phyloP scores from a whole-genome alignment of 2,888 invertebrate genomes.

The Callyntrura sp. region DNA sequence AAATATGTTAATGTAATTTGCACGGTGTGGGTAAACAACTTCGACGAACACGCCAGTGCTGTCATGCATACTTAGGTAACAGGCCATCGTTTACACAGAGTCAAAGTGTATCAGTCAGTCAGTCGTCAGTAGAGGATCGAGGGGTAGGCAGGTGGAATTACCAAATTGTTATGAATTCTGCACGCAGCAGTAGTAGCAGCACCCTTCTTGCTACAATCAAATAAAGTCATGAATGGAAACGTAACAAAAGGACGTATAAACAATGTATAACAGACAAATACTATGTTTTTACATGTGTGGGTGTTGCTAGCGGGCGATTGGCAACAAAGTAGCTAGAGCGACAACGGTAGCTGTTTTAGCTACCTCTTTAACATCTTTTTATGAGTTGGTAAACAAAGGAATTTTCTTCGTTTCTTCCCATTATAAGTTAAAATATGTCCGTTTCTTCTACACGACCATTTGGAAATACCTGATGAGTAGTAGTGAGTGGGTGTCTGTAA shows the following conservation, averaged over 20 bases:
- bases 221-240: background rate
- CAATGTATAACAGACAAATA: no score
- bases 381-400: conserved; percentile 21
- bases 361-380: background rate
- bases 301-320: conserved; percentile 32
- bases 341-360: conserved; percentile 24
- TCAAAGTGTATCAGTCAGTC: no score
- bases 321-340: background rate
- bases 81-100: no score
- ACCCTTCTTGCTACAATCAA: background rate
- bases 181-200: background rate
- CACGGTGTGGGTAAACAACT: background rate
- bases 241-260: conserved; percentile 27
- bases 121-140: background rate
- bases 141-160: background rate
- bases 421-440: background rate
- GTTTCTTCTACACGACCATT: background rate
- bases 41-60: background rate
- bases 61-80: background rate
- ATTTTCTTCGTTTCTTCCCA: conserved; percentile 16
- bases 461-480: background rate
- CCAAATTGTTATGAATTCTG: background rate
- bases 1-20: conserved; percentile 10
- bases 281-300: background rate
- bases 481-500: conserved; percentile 29